Conservation (phyloP, 2,888 invertebrate genomes). For the Trichopria drosophilae region DNA sequence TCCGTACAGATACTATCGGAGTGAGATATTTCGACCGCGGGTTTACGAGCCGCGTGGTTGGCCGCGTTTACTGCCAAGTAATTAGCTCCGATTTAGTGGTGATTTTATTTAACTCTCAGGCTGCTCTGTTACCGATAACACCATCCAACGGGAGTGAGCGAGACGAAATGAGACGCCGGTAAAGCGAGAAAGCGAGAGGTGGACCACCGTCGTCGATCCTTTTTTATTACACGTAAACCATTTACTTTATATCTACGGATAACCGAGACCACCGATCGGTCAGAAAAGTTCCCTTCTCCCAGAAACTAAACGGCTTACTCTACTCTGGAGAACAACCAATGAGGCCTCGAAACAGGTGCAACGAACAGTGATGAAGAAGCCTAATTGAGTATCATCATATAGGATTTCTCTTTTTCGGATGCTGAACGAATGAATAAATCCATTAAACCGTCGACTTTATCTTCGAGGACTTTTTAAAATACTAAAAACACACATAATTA, state of each 20-base stretch:
- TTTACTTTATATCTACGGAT: conserved; percentile 50
- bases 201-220: conserved; percentile 39
- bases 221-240: conserved; percentile 55
- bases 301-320: conserved; percentile 35
- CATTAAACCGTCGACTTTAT: conserved; percentile 27
- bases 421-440: conserved; percentile 12
- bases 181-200: conserved; percentile 22
- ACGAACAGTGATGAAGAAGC: conserved; percentile 15
- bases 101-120: conserved; percentile 44
- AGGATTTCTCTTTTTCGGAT: conserved; percentile 31
- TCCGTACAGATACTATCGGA: conserved; percentile 41
- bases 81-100: conserved; percentile 56
- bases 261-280: conserved; percentile 27
- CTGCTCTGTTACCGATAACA: conserved; percentile 41
- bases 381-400: conserved; percentile 6
- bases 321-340: conserved; percentile 14
- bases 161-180: conserved; percentile 20
- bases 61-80: conserved; percentile 53
- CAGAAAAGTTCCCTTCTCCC: not conserved
- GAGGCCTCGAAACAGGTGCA: conserved; percentile 34
- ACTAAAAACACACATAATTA: too few species aligned
- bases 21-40: conserved; percentile 47
- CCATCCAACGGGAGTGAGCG: conserved; percentile 20
- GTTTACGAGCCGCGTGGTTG: conserved; percentile 47
- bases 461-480: not conserved